phyloP scores from a whole-genome alignment of 2,113 vertebrate species.

The Pelmatolapia mariae region DNA sequence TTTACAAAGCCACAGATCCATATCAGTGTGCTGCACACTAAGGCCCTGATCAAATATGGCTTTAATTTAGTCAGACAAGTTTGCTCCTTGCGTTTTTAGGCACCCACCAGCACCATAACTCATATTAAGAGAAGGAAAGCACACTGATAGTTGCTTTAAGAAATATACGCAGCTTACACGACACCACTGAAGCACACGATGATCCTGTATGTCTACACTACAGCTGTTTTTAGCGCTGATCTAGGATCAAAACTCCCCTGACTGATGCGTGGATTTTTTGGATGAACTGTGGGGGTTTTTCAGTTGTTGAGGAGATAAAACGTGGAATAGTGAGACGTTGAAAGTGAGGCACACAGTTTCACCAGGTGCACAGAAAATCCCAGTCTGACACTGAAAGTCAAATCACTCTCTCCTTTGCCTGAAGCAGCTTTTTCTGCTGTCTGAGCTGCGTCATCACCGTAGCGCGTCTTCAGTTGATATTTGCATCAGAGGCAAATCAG shows the following conservation, averaged over 20 bases:
- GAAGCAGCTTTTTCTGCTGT: not conserved
- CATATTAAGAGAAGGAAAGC: not conserved
- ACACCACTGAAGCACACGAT: not conserved
- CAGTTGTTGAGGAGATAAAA: not conserved
- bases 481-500: conserved; percentile 76
- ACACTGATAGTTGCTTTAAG: not conserved
- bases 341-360: not conserved
- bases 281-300: fast-evolving
- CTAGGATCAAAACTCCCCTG: not conserved
- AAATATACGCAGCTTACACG: not conserved
- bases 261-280: not conserved
- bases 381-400: conserved; percentile 30
- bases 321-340: not conserved
- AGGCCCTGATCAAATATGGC: not conserved
- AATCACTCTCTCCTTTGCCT: conserved; percentile 32
- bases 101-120: not conserved
- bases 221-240: not conserved
- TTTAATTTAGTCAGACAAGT: not conserved
- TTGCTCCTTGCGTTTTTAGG: not conserved
- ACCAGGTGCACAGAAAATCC: not conserved
- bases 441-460: not conserved
- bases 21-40: not conserved
- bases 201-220: not conserved
- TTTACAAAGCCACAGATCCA: not conserved
- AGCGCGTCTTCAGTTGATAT: conserved; percentile 59